Percentiles rank a stretch among this genome's conserved stretches.
Evolutionary conservation across 1,140 invertebrate genomes (phyloP).

Genomic region (Acarapis woodi): DNA sequence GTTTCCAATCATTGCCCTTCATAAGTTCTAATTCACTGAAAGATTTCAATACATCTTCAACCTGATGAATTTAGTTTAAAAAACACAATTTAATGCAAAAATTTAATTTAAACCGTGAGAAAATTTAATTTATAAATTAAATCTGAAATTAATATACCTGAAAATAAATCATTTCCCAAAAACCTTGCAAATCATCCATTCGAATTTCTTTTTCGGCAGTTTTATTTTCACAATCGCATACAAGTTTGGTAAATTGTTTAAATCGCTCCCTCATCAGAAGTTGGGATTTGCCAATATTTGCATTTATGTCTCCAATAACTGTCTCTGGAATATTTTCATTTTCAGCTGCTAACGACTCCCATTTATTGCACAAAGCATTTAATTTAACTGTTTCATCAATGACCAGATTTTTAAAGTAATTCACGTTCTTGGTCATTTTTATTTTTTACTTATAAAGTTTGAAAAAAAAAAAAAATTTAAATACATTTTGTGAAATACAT

Average conservation of each 20-base stretch:
- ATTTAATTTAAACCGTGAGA: not conserved
- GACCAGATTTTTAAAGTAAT: no score
- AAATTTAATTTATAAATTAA: not conserved
- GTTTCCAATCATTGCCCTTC: slow-evolving; percentile 24
- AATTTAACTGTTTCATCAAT: no score
- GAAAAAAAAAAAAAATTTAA: no score
- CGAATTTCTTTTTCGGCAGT: slow-evolving; percentile 38
- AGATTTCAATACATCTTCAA: not conserved
- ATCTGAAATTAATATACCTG: slow-evolving; percentile 27
- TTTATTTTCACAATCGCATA: slow-evolving; percentile 11
- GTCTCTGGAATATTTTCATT: not conserved
- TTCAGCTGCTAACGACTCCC: no score
- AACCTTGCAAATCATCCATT: slow-evolving; percentile 61
- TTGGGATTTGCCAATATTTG: slow-evolving; percentile 72
- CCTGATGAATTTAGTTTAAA: not conserved
- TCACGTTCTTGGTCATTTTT: no score
- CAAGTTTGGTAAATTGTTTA: slow-evolving; percentile 55
- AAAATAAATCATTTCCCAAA: slow-evolving; percentile 87
- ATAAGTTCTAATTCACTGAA: slow-evolving; percentile 22
- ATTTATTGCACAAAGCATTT: no score
- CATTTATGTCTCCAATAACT: slow-evolving; percentile 35
- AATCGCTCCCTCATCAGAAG: slow-evolving; percentile 68
- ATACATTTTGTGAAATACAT: no score
- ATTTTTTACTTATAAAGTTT: no score
- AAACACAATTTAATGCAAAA: not conserved